Base-by-base conservation (phyloP, 2,888 invertebrate genomes). In the Tineola bisselliella region DNA sequence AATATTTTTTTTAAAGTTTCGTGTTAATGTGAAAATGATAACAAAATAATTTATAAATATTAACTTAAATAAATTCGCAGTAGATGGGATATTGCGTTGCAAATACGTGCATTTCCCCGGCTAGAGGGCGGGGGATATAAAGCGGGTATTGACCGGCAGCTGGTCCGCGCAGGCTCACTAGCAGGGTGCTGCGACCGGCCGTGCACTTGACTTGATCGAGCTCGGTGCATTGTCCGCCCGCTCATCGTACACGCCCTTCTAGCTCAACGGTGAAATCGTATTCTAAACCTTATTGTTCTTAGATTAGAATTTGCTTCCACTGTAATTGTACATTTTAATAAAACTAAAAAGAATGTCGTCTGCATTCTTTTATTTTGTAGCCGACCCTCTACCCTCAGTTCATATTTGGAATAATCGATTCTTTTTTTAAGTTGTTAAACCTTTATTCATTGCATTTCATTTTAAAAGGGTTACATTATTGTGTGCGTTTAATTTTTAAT, bases 141-240 rank as follows among this genome's bases (percentile, higher is more conserved):
- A 56, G 44, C 60, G 63, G 63, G 56, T 63, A 63, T 63, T 63
- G 61, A 61, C 61, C 78, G 56, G 65, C 63, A 65, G 62, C 63
- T 70, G 70, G 69, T 65, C 79, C 75, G 72, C 73, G 74, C 81
- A 78, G 76, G 79, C 71, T 71, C 74, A 81, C 15, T 77, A 76
- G 78, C 79, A 76, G 71, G 64, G 69, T 64, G 65, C 67, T 72
- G 68, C 71, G 72, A 68, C 73, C 78, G 76, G 77, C 84, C 81
- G 66, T 88, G 81, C 83, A 87, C 82, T 81, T 83, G 81, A 79
- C 86, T 83, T 74, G 73, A 70, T 62, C 64, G 66, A 62, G 43
- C 64, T 64, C 75, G 75, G 82, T 83, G 84, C 83, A 82, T 81
- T 77, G 81, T 67, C 79, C 81, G 77, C 66, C 76, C 75, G 15